A percentile compares a stretch with the other conserved stretches of the same genome.
phyloP scores from a whole-genome alignment of 2,888 invertebrate species.

The Myopa tessellatipennis region DNA sequence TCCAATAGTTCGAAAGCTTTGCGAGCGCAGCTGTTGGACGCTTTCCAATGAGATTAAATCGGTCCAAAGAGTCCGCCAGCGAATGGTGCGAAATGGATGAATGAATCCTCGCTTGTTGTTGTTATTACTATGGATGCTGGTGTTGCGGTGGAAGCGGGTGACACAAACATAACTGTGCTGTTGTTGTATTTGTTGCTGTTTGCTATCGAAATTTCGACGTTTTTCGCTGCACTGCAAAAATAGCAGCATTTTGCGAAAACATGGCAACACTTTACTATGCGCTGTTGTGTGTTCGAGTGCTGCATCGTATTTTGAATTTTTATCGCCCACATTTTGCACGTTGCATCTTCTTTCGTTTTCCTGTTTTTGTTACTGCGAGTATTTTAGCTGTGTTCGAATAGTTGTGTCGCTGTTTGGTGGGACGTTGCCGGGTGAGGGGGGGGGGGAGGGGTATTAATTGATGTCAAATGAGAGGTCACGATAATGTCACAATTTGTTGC shows the following conservation, averaged over 20 bases:
- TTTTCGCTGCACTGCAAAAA: not conserved
- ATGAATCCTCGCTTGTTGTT: constrained; percentile 6
- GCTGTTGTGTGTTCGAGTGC: not conserved
- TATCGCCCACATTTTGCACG: constrained; percentile 15
- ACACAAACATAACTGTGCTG: not conserved
- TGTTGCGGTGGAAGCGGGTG: not conserved
- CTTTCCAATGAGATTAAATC: constrained; percentile 68
- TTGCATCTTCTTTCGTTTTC: not conserved
- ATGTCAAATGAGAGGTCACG: constrained; percentile 4
- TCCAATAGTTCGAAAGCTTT: constrained; percentile 59
- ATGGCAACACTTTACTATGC: not conserved
- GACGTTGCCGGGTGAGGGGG: not conserved
- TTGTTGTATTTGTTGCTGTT: not conserved
- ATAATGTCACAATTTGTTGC: constrained; percentile 24
- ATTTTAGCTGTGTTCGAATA: constrained; percentile 3
- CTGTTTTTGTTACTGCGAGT: not conserved
- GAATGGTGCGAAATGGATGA: constrained; percentile 55
- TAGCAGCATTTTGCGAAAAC: not conserved
- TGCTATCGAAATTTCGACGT: not conserved
- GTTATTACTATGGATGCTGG: not conserved
- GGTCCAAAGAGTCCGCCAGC: constrained; percentile 64
- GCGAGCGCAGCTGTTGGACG: constrained; percentile 63
- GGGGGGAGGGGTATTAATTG: not conserved
- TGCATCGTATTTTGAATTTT: constrained; percentile 24
- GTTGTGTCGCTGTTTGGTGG: constrained; percentile 29